A percentile compares a stretch with the other conserved stretches of the same genome.
Conservation (phyloP, 2,888 invertebrate genomes). For the Oasisia sp. region DNA sequence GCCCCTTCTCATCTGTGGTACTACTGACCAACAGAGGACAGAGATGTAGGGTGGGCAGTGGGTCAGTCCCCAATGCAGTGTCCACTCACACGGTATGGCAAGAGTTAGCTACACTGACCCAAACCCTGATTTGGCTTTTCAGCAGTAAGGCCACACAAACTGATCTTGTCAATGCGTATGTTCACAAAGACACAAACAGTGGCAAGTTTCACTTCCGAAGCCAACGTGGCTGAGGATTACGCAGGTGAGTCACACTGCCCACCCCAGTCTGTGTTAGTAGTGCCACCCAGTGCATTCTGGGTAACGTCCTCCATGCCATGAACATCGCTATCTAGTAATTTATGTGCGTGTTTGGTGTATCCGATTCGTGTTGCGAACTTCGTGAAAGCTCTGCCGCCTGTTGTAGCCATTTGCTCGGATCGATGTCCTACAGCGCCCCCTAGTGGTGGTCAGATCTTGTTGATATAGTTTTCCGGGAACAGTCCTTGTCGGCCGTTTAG, state of each 20-base stretch:
- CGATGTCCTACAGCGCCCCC: not conserved
- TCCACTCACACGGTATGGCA: not conserved
- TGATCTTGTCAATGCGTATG: not conserved
- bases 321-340: not conserved
- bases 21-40: not conserved
- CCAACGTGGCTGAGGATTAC: not conserved
- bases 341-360: not conserved
- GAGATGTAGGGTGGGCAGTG: not conserved
- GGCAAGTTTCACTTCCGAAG: not conserved
- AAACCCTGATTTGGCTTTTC: not conserved
- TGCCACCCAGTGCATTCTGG: not conserved
- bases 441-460: constrained; percentile 56
- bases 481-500: constrained; percentile 72
- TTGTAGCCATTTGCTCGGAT: not conserved
- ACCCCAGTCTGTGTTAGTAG: not conserved
- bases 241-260: constrained; percentile 1
- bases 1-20: not conserved
- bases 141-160: not conserved
- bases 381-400: not conserved
- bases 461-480: constrained; percentile 76
- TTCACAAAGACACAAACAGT: not conserved
- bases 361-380: not conserved
- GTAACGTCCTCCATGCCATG: not conserved
- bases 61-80: not conserved
- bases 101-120: not conserved